Conservation (phyloP, 23 tunicate genomes). For the Halocynthia roretzi region DNA sequence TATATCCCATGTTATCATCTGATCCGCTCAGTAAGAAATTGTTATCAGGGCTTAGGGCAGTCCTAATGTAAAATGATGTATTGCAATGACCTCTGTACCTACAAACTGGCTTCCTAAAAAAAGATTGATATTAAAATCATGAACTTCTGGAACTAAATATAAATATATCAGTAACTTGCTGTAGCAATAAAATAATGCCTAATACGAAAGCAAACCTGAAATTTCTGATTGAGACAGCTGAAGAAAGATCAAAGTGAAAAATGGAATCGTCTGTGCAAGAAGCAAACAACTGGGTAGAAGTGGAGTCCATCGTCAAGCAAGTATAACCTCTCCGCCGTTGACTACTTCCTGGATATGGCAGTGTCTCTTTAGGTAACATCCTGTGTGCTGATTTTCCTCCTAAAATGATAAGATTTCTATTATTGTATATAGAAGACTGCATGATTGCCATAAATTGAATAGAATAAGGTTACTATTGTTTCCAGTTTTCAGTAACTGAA, state of each 20-base stretch:
- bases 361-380: slow-evolving; percentile 23
- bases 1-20: slow-evolving; percentile 59
- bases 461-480: no score
- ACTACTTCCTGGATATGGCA: slow-evolving; percentile 63
- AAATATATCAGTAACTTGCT: not conserved
- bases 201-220: no score
- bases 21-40: slow-evolving; percentile 63
- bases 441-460: no score
- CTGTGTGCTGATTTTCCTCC: no score
- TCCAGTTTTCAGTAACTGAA: no score
- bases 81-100: slow-evolving; percentile 65
- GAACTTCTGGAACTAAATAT: not conserved
- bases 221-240: not conserved
- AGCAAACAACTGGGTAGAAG: slow-evolving; percentile 56
- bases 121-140: not conserved
- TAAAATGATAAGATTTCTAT: no score
- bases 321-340: slow-evolving; percentile 70
- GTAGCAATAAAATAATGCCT: not conserved
- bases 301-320: slow-evolving; percentile 44
- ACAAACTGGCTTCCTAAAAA: slow-evolving; percentile 5
- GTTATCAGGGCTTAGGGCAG: slow-evolving; percentile 74
- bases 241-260: slow-evolving; percentile 50
- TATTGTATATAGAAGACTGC: no score
- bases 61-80: slow-evolving; percentile 66
- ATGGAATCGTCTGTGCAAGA: slow-evolving; percentile 74